phyloP scores from a whole-genome alignment of 2,113 vertebrate species.

The Dromas ardeola region DNA sequence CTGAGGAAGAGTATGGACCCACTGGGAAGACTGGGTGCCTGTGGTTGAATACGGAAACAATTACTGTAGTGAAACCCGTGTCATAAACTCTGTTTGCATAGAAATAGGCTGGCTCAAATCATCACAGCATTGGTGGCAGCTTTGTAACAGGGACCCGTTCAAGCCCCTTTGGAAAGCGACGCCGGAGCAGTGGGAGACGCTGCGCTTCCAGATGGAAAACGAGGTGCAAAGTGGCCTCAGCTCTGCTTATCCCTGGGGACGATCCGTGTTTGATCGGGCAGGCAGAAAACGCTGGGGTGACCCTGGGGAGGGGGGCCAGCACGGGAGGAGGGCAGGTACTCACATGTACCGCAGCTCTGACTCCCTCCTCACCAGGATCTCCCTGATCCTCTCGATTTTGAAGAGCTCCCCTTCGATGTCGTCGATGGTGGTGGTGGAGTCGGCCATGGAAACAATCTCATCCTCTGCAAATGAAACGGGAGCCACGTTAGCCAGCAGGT shows the following conservation, averaged over 20 bases:
- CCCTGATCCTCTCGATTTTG: constrained; percentile 85
- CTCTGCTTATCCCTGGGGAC: not conserved
- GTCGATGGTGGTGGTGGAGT: constrained; percentile 83
- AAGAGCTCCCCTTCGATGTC: constrained; percentile 87
- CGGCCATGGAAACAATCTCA: constrained; percentile 85
- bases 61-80: accelerated
- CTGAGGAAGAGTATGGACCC: not conserved
- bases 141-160: not conserved
- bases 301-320: not conserved
- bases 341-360: constrained; percentile 90
- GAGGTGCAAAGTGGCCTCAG: not conserved
- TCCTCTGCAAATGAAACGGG: constrained; percentile 62
- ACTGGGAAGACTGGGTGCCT: accelerated
- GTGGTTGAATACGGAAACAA: not conserved
- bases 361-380: constrained; percentile 85
- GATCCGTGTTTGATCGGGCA: accelerated
- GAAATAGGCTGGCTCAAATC: not conserved
- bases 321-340: constrained; percentile 21
- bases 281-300: accelerated
- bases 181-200: not conserved
- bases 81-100: not conserved
- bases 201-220: not conserved
- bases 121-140: not conserved
- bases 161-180: not conserved
- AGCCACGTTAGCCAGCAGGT: not conserved